Evolutionary conservation across 2,888 invertebrate species (phyloP).

Genomic region (Crematogaster levior): DNA sequence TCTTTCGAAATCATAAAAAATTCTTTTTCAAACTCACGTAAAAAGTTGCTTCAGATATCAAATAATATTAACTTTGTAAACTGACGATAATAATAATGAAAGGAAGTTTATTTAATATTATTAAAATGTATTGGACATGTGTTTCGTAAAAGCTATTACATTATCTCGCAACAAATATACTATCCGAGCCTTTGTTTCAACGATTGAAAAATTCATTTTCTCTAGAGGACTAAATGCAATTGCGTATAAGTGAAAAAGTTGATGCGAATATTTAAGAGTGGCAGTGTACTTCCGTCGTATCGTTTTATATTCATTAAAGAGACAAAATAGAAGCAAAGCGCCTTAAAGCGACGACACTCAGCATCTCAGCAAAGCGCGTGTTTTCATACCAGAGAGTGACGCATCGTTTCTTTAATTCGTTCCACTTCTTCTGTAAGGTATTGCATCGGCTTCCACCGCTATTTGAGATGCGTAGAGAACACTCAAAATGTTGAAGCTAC

Average conservation of each 20-base stretch:
- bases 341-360: conserved; percentile 32
- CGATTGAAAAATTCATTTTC: conserved; percentile 47
- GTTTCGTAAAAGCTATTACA: neutral
- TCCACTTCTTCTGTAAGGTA: conserved; percentile 49
- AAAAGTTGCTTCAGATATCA: neutral
- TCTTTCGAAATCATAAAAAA: neutral
- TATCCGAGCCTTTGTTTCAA: conserved; percentile 22
- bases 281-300: neutral
- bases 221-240: conserved; percentile 45
- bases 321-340: conserved; percentile 44
- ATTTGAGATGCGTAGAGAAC: conserved; percentile 55
- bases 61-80: neutral
- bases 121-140: neutral
- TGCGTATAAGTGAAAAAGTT: conserved; percentile 43
- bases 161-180: neutral
- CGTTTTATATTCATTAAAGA: conserved; percentile 50
- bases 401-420: conserved; percentile 34
- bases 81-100: neutral
- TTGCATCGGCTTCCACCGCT: conserved; percentile 30
- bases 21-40: neutral
- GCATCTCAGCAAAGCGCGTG: conserved; percentile 5
- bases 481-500: conserved; percentile 22
- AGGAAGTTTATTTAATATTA: neutral
- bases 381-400: conserved; percentile 18
- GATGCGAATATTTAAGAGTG: conserved; percentile 38